A percentile compares a stretch with the other conserved stretches of the same genome.
These are phyloP conservation scores for Chaetogeoica ovagalla DNA, from an alignment of 2,888 invertebrate genomes.

Conservation along the genomic window DNA sequence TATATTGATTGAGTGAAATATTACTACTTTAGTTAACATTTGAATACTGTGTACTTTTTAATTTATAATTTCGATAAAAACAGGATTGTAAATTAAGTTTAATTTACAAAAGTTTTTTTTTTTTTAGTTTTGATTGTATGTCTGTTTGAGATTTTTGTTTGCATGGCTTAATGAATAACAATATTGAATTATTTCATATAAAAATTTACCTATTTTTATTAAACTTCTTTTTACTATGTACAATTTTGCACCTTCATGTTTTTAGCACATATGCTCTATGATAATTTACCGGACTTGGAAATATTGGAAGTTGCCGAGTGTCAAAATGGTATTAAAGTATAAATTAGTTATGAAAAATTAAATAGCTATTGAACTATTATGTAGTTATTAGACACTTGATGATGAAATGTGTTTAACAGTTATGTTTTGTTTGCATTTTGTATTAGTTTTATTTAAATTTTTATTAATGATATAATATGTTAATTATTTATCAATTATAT, in stretches of 20 bases:
- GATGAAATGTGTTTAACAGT: background rate
- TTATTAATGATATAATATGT: background rate
- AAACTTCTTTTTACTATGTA: conserved; percentile 12
- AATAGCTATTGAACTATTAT: conserved; percentile 5
- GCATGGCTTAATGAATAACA: background rate
- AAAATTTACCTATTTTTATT: background rate
- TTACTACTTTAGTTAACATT: background rate
- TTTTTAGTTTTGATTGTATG: background rate
- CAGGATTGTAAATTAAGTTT: background rate
- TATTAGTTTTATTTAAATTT: background rate
- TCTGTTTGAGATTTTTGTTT: conserved; percentile 1
- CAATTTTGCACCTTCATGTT: conserved; percentile 52
- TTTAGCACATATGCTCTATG: conserved; percentile 58
- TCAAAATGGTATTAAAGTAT: conserved; percentile 56
- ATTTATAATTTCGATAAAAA: background rate
- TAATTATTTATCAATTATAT: background rate
- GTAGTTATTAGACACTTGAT: background rate
- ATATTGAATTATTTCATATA: conserved; percentile 18
- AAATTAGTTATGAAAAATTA: background rate
- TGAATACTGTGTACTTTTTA: background rate
- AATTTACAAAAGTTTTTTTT: conserved; percentile 5
- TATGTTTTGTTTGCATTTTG: background rate
- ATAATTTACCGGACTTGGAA: conserved; percentile 57
- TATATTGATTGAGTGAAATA: background rate
- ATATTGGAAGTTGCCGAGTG: conserved; percentile 57